Evolutionary conservation across 1,140 invertebrate species (phyloP).

Genomic region (Papilio glaucus): DNA sequence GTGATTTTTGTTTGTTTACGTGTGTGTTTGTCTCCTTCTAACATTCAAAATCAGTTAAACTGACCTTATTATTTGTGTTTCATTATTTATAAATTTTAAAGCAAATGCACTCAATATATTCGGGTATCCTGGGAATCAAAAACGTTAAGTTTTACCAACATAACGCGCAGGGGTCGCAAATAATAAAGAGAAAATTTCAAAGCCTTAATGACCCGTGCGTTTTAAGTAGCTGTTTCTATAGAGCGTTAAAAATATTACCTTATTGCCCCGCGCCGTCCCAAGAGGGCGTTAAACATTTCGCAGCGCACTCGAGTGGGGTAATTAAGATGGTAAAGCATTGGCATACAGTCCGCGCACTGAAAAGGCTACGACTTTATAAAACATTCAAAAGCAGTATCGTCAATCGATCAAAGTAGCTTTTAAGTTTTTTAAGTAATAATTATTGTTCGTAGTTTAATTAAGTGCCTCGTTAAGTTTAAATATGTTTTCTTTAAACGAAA

Average conservation of each 20-base stretch:
- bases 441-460: constrained; percentile 25
- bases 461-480: not conserved
- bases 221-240: constrained; percentile 37
- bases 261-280: constrained; percentile 37
- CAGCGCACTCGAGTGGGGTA: constrained; percentile 55
- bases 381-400: constrained; percentile 39
- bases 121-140: constrained; percentile 1
- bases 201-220: constrained; percentile 31
- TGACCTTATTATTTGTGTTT: not conserved
- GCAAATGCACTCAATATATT: not conserved
- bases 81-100: not conserved
- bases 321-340: constrained; percentile 64
- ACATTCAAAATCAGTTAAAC: too few species aligned
- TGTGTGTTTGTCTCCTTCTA: too few species aligned
- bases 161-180: not conserved
- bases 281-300: constrained; percentile 52
- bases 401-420: constrained; percentile 37
- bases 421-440: constrained; percentile 4
- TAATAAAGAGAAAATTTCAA: constrained; percentile 28
- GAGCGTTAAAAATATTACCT: constrained; percentile 44
- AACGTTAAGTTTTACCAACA: not conserved
- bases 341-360: constrained; percentile 41
- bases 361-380: constrained; percentile 31
- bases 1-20: too few species aligned
- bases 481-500: not conserved